Percentiles rank a stretch among this genome's conserved stretches.
Conservation (phyloP, 2,888 invertebrate species). For the Pantelozetes paolii region DNA sequence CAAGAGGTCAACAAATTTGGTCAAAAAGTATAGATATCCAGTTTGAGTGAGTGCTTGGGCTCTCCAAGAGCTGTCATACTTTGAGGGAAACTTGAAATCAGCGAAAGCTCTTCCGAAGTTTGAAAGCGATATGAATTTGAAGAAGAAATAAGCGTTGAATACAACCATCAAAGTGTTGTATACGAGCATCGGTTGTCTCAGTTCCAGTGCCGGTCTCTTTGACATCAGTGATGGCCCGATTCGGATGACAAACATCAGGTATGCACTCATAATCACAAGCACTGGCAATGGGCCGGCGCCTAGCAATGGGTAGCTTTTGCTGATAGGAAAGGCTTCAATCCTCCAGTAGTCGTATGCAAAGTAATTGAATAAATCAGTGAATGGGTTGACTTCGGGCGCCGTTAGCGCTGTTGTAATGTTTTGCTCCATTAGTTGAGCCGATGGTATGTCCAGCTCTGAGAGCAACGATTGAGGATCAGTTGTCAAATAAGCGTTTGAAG, state of each 20-base stretch:
- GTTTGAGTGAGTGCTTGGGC: not conserved
- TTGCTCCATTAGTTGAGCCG: not conserved
- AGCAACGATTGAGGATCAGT: not conserved
- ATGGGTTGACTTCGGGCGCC: not conserved
- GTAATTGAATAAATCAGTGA: not conserved
- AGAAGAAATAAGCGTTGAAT: conserved; percentile 7
- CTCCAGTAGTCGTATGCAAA: not conserved
- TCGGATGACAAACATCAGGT: not conserved
- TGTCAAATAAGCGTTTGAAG: not conserved
- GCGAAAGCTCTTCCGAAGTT: not conserved
- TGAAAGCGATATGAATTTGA: not conserved
- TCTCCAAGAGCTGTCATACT: not conserved
- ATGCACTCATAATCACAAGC: not conserved
- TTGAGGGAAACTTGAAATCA: not conserved
- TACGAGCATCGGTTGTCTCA: not conserved
- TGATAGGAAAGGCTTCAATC: not conserved
- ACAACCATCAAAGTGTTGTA: conserved; percentile 20
- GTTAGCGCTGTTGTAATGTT: not conserved
- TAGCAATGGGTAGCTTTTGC: not conserved
- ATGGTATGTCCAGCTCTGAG: not conserved
- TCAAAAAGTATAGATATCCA: conserved; percentile 15
- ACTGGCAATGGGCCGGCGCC: not conserved
- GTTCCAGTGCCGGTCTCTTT: not conserved
- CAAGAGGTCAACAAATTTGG: conserved; percentile 37
- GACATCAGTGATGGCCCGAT: not conserved